Evolutionary conservation across 92 coral and sea anemone species (phyloP).

Genomic region (Scolanthus callimorphus): DNA sequence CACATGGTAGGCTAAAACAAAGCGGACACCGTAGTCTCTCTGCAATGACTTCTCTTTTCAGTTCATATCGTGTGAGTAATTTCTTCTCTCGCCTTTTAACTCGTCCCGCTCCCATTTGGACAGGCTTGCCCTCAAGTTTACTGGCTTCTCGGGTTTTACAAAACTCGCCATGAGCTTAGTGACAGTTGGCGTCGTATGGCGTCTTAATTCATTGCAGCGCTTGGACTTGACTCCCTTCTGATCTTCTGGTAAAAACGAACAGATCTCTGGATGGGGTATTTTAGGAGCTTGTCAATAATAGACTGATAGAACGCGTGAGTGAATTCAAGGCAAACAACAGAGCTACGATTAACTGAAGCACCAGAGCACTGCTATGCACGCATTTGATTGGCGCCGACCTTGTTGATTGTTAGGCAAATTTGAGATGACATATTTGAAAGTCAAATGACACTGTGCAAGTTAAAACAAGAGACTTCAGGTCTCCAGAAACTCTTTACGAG

Average conservation of each 20-base stretch:
- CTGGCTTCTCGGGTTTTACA: slow-evolving; percentile 20
- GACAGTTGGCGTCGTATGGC: too few relatives aligned
- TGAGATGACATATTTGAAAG: slow-evolving; percentile 9
- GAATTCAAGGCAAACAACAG: slow-evolving; percentile 13
- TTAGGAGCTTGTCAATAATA: slow-evolving; percentile 9
- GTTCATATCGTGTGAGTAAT: slow-evolving; percentile 58
- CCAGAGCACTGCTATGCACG: background rate
- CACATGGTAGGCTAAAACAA: slow-evolving; percentile 87
- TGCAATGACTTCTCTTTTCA: slow-evolving; percentile 74
- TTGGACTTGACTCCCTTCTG: too few relatives aligned
- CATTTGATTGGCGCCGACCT: slow-evolving; percentile 14
- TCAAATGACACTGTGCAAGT: slow-evolving; percentile 14
- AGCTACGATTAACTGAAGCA: slow-evolving; percentile 15
- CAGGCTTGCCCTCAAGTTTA: slow-evolving; percentile 42
- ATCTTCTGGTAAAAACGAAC: too few relatives aligned
- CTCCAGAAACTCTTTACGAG: too few relatives aligned
- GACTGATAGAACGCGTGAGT: slow-evolving; percentile 22
- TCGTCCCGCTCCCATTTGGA: slow-evolving; percentile 84
- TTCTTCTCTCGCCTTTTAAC: slow-evolving; percentile 49
- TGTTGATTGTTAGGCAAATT: slow-evolving; percentile 3
- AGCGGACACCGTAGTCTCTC: slow-evolving; percentile 85
- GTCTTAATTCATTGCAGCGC: too few relatives aligned
- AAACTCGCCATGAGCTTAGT: slow-evolving; percentile 23
- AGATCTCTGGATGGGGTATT: background rate
- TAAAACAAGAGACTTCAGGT: too few relatives aligned